phyloP scores from a whole-genome alignment of 2,888 invertebrate genomes.

The Andricus curvator region DNA sequence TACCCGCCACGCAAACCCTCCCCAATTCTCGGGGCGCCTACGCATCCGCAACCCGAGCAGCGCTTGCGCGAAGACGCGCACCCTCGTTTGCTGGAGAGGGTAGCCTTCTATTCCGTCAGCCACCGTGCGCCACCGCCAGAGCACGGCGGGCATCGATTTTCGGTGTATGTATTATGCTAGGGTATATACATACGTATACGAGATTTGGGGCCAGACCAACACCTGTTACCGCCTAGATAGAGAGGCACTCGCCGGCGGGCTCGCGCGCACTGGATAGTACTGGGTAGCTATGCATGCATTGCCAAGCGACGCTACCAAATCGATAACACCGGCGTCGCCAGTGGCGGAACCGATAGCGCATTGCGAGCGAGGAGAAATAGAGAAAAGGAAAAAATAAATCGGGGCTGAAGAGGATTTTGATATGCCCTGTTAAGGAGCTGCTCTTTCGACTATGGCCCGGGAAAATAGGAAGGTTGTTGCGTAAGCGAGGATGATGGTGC shows the following conservation, averaged over 20 bases:
- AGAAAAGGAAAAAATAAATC: slow-evolving; percentile 49
- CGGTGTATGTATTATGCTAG: slow-evolving; percentile 46
- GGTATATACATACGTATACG: slow-evolving; percentile 45
- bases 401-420: slow-evolving; percentile 6
- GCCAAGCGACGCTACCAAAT: slow-evolving; percentile 63
- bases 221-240: slow-evolving; percentile 74
- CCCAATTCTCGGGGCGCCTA: slow-evolving; percentile 68
- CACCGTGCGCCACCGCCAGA: slow-evolving; percentile 40
- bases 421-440: slow-evolving; percentile 15
- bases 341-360: slow-evolving; percentile 65
- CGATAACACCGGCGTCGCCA: slow-evolving; percentile 72
- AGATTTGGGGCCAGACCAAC: slow-evolving; percentile 71
- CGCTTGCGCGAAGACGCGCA: slow-evolving; percentile 57
- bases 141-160: slow-evolving; percentile 67
- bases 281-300: slow-evolving; percentile 18
- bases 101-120: slow-evolving; percentile 47
- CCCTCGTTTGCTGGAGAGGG: slow-evolving; percentile 52
- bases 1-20: slow-evolving; percentile 63
- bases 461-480: slow-evolving; percentile 22
- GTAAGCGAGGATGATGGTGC: slow-evolving; percentile 6
- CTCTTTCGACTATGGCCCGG: not conserved
- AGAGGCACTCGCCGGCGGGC: slow-evolving; percentile 47
- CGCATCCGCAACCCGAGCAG: slow-evolving; percentile 54
- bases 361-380: slow-evolving; percentile 56
- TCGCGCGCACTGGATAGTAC: slow-evolving; percentile 44